These are phyloP conservation scores for Coreius guichenoti DNA, from an alignment of 2,797 vertebrate species.

Conservation along the genomic window DNA sequence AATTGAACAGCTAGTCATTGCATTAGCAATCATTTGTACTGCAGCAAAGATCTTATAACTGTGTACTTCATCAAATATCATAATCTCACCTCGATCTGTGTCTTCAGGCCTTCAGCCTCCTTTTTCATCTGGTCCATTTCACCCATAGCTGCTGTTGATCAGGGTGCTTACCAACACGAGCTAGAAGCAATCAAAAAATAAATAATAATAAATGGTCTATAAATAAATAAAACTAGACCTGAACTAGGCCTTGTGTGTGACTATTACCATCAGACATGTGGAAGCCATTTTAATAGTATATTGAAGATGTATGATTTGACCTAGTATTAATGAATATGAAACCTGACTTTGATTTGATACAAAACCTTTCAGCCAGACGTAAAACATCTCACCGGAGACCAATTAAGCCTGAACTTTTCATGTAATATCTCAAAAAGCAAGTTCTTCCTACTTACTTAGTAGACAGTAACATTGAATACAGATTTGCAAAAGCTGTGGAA, in stretches of 20 bases:
- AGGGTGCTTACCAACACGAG: conserved; percentile 61
- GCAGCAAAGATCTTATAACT: background rate
- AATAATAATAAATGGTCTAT: background rate
- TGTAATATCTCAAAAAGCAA: background rate
- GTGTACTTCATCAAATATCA: background rate
- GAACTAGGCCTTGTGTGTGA: background rate
- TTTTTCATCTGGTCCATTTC: conserved; percentile 94
- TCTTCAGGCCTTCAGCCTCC: conserved; percentile 91
- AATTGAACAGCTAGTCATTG: background rate
- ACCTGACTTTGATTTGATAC: background rate
- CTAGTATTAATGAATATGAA: background rate
- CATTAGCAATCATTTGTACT: background rate
- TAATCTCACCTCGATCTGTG: conserved; percentile 89
- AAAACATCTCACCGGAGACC: background rate
- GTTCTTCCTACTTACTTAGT: no score
- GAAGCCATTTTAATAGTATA: background rate
- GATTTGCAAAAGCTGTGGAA: background rate
- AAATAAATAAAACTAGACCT: background rate
- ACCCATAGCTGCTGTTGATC: conserved; percentile 75
- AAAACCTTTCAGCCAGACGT: background rate
- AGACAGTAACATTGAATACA: background rate
- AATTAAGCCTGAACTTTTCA: background rate
- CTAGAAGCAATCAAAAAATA: conserved; percentile 31
- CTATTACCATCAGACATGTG: background rate
- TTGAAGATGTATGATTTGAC: background rate